Conservation (phyloP, 2,888 invertebrate species). For the Plusia festucae region DNA sequence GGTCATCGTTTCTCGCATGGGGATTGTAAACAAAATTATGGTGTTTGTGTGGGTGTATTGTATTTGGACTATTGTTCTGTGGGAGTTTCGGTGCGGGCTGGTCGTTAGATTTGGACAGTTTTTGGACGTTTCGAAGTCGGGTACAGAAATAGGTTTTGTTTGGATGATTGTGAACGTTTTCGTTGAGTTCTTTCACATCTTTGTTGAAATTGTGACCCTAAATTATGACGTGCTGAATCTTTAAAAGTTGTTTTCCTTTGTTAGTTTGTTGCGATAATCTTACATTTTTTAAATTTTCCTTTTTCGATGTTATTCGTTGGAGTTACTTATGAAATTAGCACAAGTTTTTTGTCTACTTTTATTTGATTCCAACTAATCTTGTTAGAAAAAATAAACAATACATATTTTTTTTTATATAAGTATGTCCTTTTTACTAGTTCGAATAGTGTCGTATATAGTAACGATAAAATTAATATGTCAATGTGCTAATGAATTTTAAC, state of each 20-base stretch:
- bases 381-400: background rate
- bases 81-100: constrained; percentile 19
- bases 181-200: background rate
- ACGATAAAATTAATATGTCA: constrained; percentile 35
- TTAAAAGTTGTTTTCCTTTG: background rate
- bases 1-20: constrained; percentile 73
- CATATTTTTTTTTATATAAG: too few relatives aligned
- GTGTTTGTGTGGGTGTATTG: constrained; percentile 59
- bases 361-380: background rate
- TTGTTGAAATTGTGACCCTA: background rate
- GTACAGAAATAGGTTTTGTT: background rate
- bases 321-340: background rate
- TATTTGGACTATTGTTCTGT: constrained; percentile 51
- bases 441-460: constrained; percentile 21
- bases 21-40: constrained; percentile 75
- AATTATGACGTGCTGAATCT: background rate
- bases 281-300: background rate
- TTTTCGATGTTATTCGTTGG: background rate
- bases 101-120: constrained; percentile 17
- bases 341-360: background rate
- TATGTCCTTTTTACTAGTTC: constrained; percentile 8
- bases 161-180: background rate
- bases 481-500: constrained; percentile 40
- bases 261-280: background rate
- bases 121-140: background rate